Percentiles rank a stretch among this genome's conserved stretches.
These are phyloP conservation scores for Nannoperca australis DNA, from an alignment of 2,797 vertebrate genomes.

Conservation along the genomic window DNA sequence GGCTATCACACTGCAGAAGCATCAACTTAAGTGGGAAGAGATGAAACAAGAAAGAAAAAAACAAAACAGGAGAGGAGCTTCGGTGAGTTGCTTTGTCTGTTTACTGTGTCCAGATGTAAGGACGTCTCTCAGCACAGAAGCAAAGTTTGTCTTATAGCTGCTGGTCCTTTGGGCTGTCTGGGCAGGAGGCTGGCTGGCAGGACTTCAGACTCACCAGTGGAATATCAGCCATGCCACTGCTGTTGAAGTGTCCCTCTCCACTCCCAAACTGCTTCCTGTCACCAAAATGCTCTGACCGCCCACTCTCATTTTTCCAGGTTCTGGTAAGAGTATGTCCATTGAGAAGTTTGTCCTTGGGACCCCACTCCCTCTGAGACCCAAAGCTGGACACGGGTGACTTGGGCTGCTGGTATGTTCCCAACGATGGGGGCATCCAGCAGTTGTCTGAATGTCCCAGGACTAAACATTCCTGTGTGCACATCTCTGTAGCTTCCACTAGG, in stretches of 20 bases:
- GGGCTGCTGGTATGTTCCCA: slow-evolving; percentile 94
- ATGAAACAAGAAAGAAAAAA: slow-evolving; percentile 57
- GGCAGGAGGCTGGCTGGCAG: slow-evolving; percentile 91
- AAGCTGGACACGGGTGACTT: slow-evolving; percentile 96
- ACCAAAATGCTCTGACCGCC: slow-evolving; percentile 93
- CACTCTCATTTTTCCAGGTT: slow-evolving; percentile 95
- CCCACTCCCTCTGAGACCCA: slow-evolving; percentile 95
- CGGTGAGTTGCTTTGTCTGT: slow-evolving; percentile 49
- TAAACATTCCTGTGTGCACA: slow-evolving; percentile 99
- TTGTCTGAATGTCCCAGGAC: slow-evolving; percentile 99
- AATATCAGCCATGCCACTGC: slow-evolving; percentile 94
- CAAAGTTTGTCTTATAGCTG: slow-evolving; percentile 92
- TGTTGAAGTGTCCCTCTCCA: slow-evolving; percentile 93
- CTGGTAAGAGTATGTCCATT: slow-evolving; percentile 98
- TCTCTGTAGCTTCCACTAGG: slow-evolving; percentile 98
- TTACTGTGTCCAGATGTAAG: slow-evolving; percentile 51
- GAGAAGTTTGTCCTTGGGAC: slow-evolving; percentile 96
- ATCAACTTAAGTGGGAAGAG: slow-evolving; percentile 84
- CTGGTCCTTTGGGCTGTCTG: slow-evolving; percentile 96
- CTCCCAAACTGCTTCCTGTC: slow-evolving; percentile 96
- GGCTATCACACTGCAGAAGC: slow-evolving; percentile 92
- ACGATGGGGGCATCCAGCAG: slow-evolving; percentile 98
- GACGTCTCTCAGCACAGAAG: slow-evolving; percentile 62
- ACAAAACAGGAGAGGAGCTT: slow-evolving; percentile 53
- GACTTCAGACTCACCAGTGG: slow-evolving; percentile 97